These are phyloP conservation scores for Thaumetopoea pityocampa DNA, from an alignment of 1,140 invertebrate genomes.

Conservation along the genomic window DNA sequence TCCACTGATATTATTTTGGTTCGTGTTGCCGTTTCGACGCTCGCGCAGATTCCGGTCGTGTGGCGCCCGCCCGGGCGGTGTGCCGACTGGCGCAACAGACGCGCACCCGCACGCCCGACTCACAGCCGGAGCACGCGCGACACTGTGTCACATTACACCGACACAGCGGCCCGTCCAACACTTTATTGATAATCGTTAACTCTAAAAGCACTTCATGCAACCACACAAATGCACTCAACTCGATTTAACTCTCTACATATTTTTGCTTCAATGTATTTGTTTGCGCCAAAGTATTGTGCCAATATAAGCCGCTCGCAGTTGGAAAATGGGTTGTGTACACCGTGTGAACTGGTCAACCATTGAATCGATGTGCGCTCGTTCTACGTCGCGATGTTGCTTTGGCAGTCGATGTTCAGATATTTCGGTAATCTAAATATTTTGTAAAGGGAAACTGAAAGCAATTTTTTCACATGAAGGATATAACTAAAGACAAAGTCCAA, in stretches of 20 bases:
- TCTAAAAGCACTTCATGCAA: constrained; percentile 1
- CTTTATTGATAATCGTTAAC: neutral
- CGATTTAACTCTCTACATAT: neutral
- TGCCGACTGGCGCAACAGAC: constrained; percentile 59
- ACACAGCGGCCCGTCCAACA: neutral
- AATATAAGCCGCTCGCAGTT: constrained; percentile 12
- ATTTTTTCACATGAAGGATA: neutral
- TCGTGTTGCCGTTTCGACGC: constrained; percentile 51
- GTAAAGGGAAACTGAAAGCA: neutral
- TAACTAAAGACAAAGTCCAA: too few species aligned
- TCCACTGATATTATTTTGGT: constrained; percentile 59
- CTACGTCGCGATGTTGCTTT: constrained; percentile 30
- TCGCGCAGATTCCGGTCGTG: constrained; percentile 69
- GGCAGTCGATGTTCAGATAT: neutral
- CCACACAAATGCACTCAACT: constrained; percentile 3
- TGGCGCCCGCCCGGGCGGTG: constrained; percentile 72
- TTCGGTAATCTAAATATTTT: constrained; percentile 3
- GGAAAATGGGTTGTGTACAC: constrained; percentile 26
- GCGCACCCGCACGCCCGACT: constrained; percentile 29
- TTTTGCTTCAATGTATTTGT: constrained; percentile 5
- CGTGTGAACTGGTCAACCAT: constrained; percentile 32
- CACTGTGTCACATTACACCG: constrained; percentile 9
- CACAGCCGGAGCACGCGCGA: constrained; percentile 3
- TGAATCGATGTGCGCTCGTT: constrained; percentile 45
- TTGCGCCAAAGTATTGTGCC: constrained; percentile 2